Evolutionary conservation across 2,797 vertebrate genomes (phyloP), one percentile per base, ranked within the genome.

Genomic region (Malurus leucopterus): DNA sequence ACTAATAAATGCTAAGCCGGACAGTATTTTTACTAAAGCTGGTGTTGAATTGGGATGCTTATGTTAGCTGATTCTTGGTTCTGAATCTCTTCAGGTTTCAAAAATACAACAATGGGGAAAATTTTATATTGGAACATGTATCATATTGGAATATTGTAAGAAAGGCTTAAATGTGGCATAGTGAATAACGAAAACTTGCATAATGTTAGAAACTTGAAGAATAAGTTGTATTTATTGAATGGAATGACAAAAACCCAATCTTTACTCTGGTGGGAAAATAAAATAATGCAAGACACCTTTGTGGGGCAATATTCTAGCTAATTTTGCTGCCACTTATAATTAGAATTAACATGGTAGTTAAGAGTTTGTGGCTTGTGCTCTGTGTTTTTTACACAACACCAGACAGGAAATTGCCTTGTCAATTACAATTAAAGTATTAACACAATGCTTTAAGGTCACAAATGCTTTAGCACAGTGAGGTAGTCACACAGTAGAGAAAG

Each of bases 271-370:
- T 59, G 23, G 44, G 41, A 75, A 62, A 77, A 67, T 43, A 46
- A 41, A 82, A 72, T 26, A 47, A 15, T 54, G 51, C 8, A 57
- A 90, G 32, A 59, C 30, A 53, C 8, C 57, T 86, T 72, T 59
- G 15, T 61, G 29, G 29, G 27, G 10, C 16, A 65, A 61, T 86
- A 65, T 47, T 85, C 32, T 49, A 68, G 16, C 4, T 91, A 89
- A 95, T 93, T 81, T 69, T 76, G 19, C 47, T 94, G 86, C 50
- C 79, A 81, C 26, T 86, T 91, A 55, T 40, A 85, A 86, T 91
- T 90, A 90, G 44, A 91, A 92, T 93, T 92, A 91, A 82, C 62
- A 83, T 17, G 38, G 43, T 30, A 79, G 40, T 51, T 84, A 85
- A 68, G 92, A 86, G 59, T 76, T 95, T 44, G 16, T 55, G 38